phyloP scores from a whole-genome alignment of 2,797 vertebrate species.

The Monodelphis domestica region DNA sequence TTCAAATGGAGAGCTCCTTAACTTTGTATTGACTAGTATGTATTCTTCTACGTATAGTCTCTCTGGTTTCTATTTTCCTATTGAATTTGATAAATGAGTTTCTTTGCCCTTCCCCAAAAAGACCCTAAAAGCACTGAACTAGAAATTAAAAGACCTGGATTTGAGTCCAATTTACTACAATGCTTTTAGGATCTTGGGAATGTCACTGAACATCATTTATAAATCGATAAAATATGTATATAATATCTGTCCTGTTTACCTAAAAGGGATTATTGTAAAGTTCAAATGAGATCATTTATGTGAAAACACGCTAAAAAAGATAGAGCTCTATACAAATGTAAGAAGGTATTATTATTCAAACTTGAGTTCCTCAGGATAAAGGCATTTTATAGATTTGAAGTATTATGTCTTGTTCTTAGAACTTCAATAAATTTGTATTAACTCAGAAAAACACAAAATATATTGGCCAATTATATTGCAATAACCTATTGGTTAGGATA shows the following conservation, averaged over 20 bases:
- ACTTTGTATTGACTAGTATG: neutral
- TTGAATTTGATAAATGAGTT: neutral
- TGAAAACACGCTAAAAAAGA: neutral
- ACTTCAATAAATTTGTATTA: neutral
- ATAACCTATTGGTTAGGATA: neutral
- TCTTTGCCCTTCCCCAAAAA: neutral
- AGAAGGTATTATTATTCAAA: neutral
- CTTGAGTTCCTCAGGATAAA: neutral
- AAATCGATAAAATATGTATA: neutral
- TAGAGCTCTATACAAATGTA: neutral
- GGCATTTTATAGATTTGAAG: neutral
- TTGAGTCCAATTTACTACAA: neutral
- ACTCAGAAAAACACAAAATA: neutral
- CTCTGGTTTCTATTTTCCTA: too few relatives aligned
- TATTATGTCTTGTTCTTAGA: neutral
- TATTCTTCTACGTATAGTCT: neutral
- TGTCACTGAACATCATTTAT: neutral
- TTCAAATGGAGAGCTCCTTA: neutral
- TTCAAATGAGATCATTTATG: neutral
- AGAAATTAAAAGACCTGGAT: neutral
- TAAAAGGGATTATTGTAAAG: neutral
- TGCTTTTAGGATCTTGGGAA: neutral
- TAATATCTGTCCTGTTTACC: neutral
- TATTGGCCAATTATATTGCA: neutral
- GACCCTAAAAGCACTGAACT: neutral